Evolutionary conservation across 2,113 vertebrate genomes (phyloP).

Genomic region (Sphyrna mokarran): DNA sequence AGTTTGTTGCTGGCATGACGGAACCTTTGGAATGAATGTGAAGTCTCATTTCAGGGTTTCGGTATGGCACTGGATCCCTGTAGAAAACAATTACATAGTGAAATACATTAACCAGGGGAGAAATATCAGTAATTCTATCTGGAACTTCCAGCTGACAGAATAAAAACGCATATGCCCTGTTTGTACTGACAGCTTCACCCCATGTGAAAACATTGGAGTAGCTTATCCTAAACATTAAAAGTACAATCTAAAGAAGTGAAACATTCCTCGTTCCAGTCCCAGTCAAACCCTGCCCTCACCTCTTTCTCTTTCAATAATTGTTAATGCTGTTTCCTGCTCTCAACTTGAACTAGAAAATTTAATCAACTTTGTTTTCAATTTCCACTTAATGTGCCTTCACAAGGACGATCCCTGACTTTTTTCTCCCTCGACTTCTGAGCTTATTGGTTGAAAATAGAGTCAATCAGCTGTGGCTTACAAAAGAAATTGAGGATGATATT

Average conservation of each 20-base stretch:
- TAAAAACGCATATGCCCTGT: background rate
- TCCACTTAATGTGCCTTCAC: no score
- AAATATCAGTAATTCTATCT: background rate
- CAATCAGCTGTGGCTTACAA: no score
- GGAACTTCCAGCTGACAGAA: background rate
- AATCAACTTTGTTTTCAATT: no score
- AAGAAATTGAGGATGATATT: no score
- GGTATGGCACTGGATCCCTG: conserved; percentile 6
- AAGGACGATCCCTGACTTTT: no score
- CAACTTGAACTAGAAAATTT: no score
- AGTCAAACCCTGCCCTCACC: no score
- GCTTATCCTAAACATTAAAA: background rate
- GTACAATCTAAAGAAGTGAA: background rate
- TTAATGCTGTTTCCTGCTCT: no score
- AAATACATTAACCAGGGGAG: background rate
- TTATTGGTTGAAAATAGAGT: no score
- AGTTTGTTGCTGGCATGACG: conserved; percentile 51
- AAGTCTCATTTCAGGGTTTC: conserved; percentile 49
- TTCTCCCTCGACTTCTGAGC: no score
- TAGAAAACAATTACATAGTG: background rate
- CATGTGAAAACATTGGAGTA: background rate
- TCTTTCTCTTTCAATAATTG: no score
- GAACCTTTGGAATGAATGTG: conserved; percentile 57
- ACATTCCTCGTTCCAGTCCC: no score
- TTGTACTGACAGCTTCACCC: background rate